Evolutionary conservation across 2,888 invertebrate species (phyloP).

Genomic region (Eucera pruinosa): DNA sequence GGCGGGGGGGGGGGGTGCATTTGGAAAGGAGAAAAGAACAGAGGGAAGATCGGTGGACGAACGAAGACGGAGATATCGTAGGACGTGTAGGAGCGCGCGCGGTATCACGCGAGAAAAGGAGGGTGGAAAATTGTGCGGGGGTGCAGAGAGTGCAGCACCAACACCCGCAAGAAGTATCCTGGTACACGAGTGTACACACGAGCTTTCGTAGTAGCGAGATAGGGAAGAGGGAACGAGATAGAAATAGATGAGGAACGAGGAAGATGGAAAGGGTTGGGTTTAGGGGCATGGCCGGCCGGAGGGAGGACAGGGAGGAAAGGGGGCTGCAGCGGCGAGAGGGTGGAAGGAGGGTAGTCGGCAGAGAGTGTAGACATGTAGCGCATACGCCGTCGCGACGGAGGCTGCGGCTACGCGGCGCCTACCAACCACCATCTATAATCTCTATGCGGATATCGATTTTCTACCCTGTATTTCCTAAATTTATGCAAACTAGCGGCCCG

Average conservation of each 20-base stretch:
- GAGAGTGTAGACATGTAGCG: conserved; percentile 80
- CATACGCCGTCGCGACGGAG: conserved; percentile 84
- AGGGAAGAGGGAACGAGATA: conserved; percentile 7
- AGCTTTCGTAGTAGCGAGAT: conserved; percentile 35
- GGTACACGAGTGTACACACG: conserved; percentile 56
- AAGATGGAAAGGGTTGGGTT: conserved; percentile 21
- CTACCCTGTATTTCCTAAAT: conserved; percentile 84
- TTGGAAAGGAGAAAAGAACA: conserved; percentile 33
- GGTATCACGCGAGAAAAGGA: conserved; percentile 55
- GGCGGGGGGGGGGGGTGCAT: conserved; percentile 14
- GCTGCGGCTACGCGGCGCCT: conserved; percentile 84
- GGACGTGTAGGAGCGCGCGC: conserved; percentile 58
- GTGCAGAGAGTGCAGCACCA: conserved; percentile 50
- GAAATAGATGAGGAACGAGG: conserved; percentile 1
- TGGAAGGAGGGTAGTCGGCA: conserved; percentile 54
- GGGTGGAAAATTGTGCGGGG: conserved; percentile 30
- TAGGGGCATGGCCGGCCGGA: conserved; percentile 30
- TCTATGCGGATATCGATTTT: conserved; percentile 85
- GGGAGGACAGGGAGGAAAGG: background rate
- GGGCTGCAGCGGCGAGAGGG: conserved; percentile 12
- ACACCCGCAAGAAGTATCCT: conserved; percentile 60
- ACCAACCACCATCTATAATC: conserved; percentile 85
- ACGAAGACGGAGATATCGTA: conserved; percentile 52
- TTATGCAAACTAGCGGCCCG: conserved; percentile 83
- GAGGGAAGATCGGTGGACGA: conserved; percentile 34